phyloP scores from a whole-genome alignment of 1,140 invertebrate genomes.

The Drosophila takahashii region DNA sequence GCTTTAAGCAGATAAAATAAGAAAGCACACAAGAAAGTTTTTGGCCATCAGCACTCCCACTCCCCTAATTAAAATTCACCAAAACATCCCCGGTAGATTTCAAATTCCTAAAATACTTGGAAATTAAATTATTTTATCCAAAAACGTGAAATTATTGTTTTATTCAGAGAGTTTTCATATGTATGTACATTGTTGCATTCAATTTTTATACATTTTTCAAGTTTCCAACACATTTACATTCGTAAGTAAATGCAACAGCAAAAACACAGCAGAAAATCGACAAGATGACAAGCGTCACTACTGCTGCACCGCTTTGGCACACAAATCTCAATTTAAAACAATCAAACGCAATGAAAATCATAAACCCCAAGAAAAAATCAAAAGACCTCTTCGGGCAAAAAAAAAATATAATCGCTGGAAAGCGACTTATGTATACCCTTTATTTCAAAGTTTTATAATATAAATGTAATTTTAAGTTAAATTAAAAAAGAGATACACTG shows the following conservation, averaged over 20 bases:
- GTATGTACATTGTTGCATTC: too few relatives aligned
- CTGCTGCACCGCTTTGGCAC: conserved; percentile 55
- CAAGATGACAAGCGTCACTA: conserved; percentile 24
- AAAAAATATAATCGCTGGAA: too few relatives aligned
- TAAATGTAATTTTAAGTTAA: not conserved
- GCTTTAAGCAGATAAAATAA: conserved; percentile 23
- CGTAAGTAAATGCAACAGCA: conserved; percentile 6
- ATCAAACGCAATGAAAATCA: conserved; percentile 74
- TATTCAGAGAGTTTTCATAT: conserved; percentile 17
- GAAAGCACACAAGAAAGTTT: too few relatives aligned
- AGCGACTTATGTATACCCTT: conserved; percentile 12
- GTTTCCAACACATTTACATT: too few relatives aligned
- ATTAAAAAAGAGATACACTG: not conserved
- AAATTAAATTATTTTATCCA: conserved; percentile 13
- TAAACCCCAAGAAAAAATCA: conserved; percentile 46
- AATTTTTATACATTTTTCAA: too few relatives aligned
- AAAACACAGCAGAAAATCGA: conserved; percentile 1
- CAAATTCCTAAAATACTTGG: conserved; percentile 29
- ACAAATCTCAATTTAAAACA: conserved; percentile 81
- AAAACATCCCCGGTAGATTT: conserved; percentile 50
- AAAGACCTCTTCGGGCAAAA: conserved; percentile 8
- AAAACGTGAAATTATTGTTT: conserved; percentile 20
- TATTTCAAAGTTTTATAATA: not conserved
- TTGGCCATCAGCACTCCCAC: too few relatives aligned
- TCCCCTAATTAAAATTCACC: too few relatives aligned